phyloP scores from a whole-genome alignment of 2,888 invertebrate genomes.

The Hyles lineata region DNA sequence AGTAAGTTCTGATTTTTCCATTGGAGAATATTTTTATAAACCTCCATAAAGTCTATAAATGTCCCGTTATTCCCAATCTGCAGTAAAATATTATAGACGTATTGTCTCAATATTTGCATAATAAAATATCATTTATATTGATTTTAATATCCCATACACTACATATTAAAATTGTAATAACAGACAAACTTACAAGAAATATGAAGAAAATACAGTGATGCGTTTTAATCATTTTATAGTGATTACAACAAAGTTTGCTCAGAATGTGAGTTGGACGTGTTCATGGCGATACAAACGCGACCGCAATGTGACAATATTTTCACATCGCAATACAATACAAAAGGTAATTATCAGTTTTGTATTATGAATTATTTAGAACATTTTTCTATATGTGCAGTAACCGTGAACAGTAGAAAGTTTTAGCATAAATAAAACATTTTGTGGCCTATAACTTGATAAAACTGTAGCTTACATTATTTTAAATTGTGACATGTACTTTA shows the following conservation, averaged over 20 bases:
- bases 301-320: conserved; percentile 21
- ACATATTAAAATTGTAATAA: neutral
- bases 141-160: neutral
- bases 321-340: neutral
- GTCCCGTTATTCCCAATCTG: conserved; percentile 72
- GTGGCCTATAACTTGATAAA: neutral
- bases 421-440: neutral
- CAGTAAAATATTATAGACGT: conserved; percentile 39
- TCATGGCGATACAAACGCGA: neutral
- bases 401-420: conserved; percentile 8
- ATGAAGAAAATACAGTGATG: conserved; percentile 58
- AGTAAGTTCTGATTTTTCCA: conserved; percentile 73
- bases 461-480: neutral
- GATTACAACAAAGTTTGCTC: neutral
- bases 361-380: neutral
- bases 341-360: neutral
- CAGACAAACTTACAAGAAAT: conserved; percentile 55
- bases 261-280: neutral
- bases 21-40: conserved; percentile 72
- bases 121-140: neutral
- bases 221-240: conserved; percentile 51
- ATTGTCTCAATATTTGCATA: conserved; percentile 33
- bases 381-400: neutral
- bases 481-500: too few species aligned
- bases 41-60: conserved; percentile 70